phyloP scores from a whole-genome alignment of 2,113 vertebrate species.

The Boleophthalmus pectinirostris region DNA sequence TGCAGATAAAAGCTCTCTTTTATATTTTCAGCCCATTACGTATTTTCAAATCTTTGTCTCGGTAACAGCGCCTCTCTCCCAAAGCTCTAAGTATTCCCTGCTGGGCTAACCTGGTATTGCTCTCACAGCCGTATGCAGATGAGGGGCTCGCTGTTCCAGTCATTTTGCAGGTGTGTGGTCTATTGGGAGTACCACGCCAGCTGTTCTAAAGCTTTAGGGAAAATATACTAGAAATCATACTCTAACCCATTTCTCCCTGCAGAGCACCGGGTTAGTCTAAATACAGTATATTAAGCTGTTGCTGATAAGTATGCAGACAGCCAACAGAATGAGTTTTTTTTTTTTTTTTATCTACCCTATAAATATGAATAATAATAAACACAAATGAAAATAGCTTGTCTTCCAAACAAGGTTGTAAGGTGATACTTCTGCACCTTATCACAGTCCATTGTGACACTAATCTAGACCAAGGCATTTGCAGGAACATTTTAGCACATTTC shows the following conservation, averaged over 20 bases:
- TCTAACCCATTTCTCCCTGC: conserved; percentile 53
- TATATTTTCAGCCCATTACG: conserved; percentile 39
- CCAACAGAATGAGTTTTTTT: too few relatives aligned
- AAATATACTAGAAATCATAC: conserved; percentile 25
- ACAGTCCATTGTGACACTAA: too few relatives aligned
- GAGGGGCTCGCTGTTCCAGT: conserved; percentile 36
- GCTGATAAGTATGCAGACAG: too few relatives aligned
- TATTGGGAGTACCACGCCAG: conserved; percentile 36
- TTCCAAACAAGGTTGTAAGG: too few relatives aligned
- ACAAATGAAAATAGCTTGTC: too few relatives aligned
- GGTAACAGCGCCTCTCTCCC: conserved; percentile 44
- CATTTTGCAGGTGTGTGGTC: conserved; percentile 34
- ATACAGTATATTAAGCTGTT: background rate
- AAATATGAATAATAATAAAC: too few relatives aligned
- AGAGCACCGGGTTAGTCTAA: background rate
- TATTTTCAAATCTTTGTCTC: conserved; percentile 35
- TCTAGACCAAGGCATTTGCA: too few relatives aligned
- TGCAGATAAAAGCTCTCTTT: conserved; percentile 34
- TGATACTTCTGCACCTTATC: too few relatives aligned
- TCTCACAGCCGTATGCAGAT: conserved; percentile 40
- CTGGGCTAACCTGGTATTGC: conserved; percentile 41
- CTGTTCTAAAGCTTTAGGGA: conserved; percentile 21
- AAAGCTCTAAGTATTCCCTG: conserved; percentile 34
- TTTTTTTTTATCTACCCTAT: too few relatives aligned
- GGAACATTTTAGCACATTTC: too few relatives aligned